phyloP scores from a whole-genome alignment of 1,140 invertebrate species.

The Colletes gigas region DNA sequence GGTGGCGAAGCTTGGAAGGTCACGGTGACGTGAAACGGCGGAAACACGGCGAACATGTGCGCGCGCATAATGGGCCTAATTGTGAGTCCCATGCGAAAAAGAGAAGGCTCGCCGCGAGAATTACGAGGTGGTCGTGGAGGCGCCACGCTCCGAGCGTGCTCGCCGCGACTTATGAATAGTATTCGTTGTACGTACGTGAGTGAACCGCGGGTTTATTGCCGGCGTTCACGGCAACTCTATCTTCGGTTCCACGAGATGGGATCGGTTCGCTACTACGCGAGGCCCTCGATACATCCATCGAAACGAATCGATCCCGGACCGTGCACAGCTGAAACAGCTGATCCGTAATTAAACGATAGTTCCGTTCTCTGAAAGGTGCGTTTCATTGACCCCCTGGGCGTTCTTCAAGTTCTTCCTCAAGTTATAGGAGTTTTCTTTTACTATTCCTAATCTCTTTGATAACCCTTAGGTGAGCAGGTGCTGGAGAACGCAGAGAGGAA shows the following conservation, averaged over 20 bases:
- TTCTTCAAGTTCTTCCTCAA: no score
- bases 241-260: slow-evolving; percentile 30
- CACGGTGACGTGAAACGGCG: slow-evolving; percentile 29
- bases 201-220: slow-evolving; percentile 42
- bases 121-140: slow-evolving; percentile 54
- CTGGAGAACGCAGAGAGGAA: no score
- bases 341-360: slow-evolving; percentile 46
- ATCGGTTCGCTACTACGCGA: background rate
- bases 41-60: slow-evolving; percentile 29
- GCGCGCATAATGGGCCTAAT: slow-evolving; percentile 38
- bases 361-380: slow-evolving; percentile 11
- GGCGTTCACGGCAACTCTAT: slow-evolving; percentile 57
- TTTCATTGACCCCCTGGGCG: slow-evolving; percentile 12
- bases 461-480: no score
- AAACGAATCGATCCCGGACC: slow-evolving; percentile 54
- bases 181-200: slow-evolving; percentile 53
- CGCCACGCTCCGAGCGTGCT: slow-evolving; percentile 14
- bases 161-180: slow-evolving; percentile 58
- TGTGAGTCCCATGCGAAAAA: slow-evolving; percentile 37
- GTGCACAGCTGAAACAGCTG: slow-evolving; percentile 50
- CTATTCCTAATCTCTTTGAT: no score
- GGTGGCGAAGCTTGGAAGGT: background rate
- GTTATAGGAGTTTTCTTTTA: no score
- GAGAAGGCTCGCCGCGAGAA: slow-evolving; percentile 38
- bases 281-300: slow-evolving; percentile 15